Base-by-base conservation (phyloP, 2,797 vertebrate genomes). In the Trichosurus vulpecula region DNA sequence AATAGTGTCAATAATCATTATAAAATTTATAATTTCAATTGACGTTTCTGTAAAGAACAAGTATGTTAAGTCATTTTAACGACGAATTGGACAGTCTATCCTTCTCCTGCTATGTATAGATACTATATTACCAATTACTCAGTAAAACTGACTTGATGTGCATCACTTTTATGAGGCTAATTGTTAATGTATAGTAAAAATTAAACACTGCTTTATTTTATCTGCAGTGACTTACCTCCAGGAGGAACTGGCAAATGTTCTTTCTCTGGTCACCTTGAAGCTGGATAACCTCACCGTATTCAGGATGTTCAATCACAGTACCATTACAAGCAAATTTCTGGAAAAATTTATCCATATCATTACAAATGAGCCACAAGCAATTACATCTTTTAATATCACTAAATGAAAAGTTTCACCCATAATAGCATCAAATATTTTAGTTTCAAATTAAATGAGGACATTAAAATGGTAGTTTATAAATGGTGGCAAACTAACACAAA, bases 291-390 rank as follows among this genome's bases (percentile, higher is more conserved):
- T 99, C 99, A 35, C 99, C 99, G 98, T 99, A 99, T 57, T 99
- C 99, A 0, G 99, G 99, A 95, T 99, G 99, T 51, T 99, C 99
- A 95, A 99, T 99, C 98, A 99, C 99, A 98, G 99, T 99, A 94
- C 99, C 99, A 98, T 99, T 99, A 97, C 99, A 99, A 94, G 99
- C 99, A 97, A 99, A 99, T 99, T 99, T 99, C 99, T 99, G 93
- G 16, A 97, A 57, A 96, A 52, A 96, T 13, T 97, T 29, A 95
- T 30, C 91, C 52, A 91, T 0, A 57, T 35, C 56, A 66, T 94
- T 0, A 29, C 0, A 52, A 92, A 9, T 12, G 53, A 92, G 53
- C 56, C 56, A 89, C 56, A 61, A 12, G 53, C 47, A n/a, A 4
- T 4, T 13, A 95, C 54, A 2, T 19, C 11, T 66, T 52, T 92